Evolutionary conservation across 2,888 invertebrate species (phyloP), one percentile per base, ranked within the genome.

Genomic region (Orchestes rusci): DNA sequence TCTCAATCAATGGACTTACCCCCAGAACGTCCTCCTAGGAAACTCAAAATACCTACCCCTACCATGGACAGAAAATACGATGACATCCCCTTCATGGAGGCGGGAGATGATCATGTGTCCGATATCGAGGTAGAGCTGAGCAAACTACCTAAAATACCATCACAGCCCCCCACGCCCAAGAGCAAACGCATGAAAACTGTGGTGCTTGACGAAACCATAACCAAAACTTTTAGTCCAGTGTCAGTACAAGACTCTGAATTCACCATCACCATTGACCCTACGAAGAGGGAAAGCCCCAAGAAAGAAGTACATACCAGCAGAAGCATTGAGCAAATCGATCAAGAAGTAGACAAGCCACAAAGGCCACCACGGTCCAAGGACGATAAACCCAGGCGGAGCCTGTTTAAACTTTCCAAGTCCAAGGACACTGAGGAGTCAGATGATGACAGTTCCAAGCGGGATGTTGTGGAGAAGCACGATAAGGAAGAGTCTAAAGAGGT

Each of bases 391-490:
- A 59, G 53, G 16, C 42, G 45, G 3, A 63, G 62, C 53, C 54
- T 65, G 43, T 62, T 66, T 47, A 50, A 63, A 47, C 62, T 65
- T 48, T 56, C 56, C 10, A 64, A 61, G 56, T 51, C 59, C 31
- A 65, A 59, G 57, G 65, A 66, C 28, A 56, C 59, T 36, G 62
- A 63, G 43, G 63, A 61, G 19, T 62, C 60, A 16, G 64, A 63
- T 18, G 62, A 64, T 27, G 59, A 60, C 16, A 56, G 52, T 19
- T 45, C 41, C 3, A 52, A 52, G 39, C 57, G 52, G 41, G 61
- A 61, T 43, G 62, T 65, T 23, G 55, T 65, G 15, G 65, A 66
- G 47, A 67, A 67, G 52, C 66, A 66, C 37, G 65, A 66, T 31
- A 55, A 56, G 34, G 64, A 66, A 53, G 52, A 60, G 16, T 63